Conservation (phyloP, 2,888 invertebrate species). For the Morpho deidamia region DNA sequence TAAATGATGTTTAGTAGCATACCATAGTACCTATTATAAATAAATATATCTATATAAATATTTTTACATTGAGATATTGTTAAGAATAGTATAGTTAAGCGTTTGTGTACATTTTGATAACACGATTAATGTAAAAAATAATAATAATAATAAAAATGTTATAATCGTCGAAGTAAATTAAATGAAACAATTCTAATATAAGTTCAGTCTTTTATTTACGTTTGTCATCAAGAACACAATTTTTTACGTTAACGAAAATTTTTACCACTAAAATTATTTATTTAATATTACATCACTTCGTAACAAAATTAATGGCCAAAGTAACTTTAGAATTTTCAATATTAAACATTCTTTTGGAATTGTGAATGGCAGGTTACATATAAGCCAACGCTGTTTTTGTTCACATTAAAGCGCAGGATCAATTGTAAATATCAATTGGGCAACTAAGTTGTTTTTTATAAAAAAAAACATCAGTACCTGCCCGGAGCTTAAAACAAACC, state of each 20-base stretch:
- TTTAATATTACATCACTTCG: no score
- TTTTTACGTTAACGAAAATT: constrained; percentile 11
- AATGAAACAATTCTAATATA: constrained; percentile 53
- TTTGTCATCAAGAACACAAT: constrained; percentile 2
- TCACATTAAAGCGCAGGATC: no score
- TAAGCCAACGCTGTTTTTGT: no score
- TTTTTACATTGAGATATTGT: constrained; percentile 67
- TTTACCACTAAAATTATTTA: no score
- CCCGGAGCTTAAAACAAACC: no score
- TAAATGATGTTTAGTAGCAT: constrained; percentile 37
- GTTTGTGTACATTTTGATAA: constrained; percentile 74
- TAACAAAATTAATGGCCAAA: no score
- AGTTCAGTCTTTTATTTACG: constrained; percentile 61
- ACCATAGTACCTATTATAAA: constrained; percentile 41
- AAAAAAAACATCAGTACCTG: no score
- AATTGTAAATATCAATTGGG: no score
- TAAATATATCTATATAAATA: constrained; percentile 52
- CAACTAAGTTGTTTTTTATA: no score
- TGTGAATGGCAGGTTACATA: no score
- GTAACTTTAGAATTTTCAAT: no score
- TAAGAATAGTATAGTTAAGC: constrained; percentile 50
- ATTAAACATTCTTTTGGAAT: no score
- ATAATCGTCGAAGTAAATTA: constrained; percentile 62
- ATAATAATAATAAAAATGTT: constrained; percentile 45
- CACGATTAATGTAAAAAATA: constrained; percentile 44